These are phyloP conservation scores for Lanistes nyassanus DNA, from an alignment of 1,140 invertebrate species.

Conservation along the genomic window DNA sequence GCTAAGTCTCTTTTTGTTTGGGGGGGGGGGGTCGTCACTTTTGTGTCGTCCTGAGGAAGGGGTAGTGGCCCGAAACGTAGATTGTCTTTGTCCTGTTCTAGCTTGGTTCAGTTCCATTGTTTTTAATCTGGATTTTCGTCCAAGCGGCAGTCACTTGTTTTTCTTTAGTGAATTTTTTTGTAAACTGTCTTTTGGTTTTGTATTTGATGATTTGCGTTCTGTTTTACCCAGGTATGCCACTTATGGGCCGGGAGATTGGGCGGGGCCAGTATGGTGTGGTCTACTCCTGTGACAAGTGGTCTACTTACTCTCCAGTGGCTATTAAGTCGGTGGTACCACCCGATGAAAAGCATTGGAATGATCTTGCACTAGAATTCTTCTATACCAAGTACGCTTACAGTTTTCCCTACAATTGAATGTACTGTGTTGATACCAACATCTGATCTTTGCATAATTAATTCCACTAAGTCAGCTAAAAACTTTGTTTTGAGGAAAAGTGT, in stretches of 20 bases:
- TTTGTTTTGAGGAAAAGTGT: no score
- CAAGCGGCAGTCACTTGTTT: no score
- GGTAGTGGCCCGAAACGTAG: no score
- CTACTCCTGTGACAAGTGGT: slow-evolving; percentile 85
- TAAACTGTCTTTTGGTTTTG: neutral
- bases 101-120: no score
- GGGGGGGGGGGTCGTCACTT: no score
- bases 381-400: slow-evolving; percentile 67
- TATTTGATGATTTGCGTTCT: neutral
- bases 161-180: neutral
- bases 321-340: slow-evolving; percentile 92
- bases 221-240: slow-evolving; percentile 75
- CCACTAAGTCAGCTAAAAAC: no score
- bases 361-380: slow-evolving; percentile 92
- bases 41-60: no score
- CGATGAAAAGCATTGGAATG: slow-evolving; percentile 92
- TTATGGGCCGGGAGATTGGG: slow-evolving; percentile 84
- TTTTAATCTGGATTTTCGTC: no score
- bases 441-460: no score
- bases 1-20: neutral
- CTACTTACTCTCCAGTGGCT: slow-evolving; percentile 77
- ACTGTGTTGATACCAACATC: no score
- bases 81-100: no score
- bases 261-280: slow-evolving; percentile 94
- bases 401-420: no score